Percentiles rank a stretch among this genome's conserved stretches.
These are phyloP conservation scores for Drosophila algonquin DNA, from an alignment of 2,888 invertebrate species.

Conservation along the genomic window DNA sequence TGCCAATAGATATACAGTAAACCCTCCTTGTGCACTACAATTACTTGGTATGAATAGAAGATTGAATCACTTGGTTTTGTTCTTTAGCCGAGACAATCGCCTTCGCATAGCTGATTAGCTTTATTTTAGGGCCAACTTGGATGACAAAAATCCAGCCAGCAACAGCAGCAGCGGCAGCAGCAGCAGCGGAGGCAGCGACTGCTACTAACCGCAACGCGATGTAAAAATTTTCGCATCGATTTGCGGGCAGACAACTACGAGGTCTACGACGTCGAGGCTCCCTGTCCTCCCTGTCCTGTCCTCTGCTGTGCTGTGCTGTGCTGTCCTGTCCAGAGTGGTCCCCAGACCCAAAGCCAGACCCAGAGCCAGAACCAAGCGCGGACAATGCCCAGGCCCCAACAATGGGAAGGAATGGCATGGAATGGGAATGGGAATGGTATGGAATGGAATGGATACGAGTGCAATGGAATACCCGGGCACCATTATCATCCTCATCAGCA, in stretches of 20 bases:
- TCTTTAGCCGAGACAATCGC: not conserved
- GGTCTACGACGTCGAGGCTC: slow-evolving; percentile 17
- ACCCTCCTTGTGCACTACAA: not conserved
- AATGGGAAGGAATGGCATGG: slow-evolving; percentile 27
- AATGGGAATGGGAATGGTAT: slow-evolving; percentile 7
- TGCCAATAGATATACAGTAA: no score
- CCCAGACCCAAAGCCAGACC: not conserved
- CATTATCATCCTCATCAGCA: slow-evolving; percentile 52
- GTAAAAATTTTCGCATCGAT: slow-evolving; percentile 77
- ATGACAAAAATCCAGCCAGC: slow-evolving; percentile 33
- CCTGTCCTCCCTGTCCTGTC: not conserved
- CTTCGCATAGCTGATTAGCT: slow-evolving; percentile 2
- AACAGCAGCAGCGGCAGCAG: slow-evolving; percentile 26
- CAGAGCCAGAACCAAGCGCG: slow-evolving; percentile 15
- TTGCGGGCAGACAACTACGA: slow-evolving; percentile 70
- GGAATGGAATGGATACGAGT: slow-evolving; percentile 20
- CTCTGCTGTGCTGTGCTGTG: no score
- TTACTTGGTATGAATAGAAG: no score
- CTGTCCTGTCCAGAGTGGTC: not conserved
- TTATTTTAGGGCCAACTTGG: not conserved
- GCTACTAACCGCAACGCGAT: slow-evolving; percentile 68
- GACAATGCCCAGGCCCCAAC: slow-evolving; percentile 39
- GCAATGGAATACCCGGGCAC: slow-evolving; percentile 33
- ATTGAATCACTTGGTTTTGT: not conserved
- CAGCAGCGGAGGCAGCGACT: slow-evolving; percentile 39